These are phyloP conservation scores for Cheilosia soror DNA, from an alignment of 2,888 invertebrate genomes.

Conservation along the genomic window DNA sequence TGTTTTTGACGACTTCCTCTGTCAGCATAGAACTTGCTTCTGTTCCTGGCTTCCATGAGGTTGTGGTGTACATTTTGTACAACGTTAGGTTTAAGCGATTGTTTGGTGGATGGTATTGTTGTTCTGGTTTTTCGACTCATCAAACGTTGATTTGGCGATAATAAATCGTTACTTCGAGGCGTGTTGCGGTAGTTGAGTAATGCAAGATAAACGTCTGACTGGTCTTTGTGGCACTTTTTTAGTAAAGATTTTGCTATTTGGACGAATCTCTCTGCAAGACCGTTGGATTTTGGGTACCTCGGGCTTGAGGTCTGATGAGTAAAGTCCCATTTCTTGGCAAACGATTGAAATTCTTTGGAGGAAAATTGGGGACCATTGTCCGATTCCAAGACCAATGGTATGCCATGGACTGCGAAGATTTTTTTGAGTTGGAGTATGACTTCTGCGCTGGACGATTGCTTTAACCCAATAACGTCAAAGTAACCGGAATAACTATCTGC, in stretches of 20 bases:
- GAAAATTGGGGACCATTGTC: conserved; percentile 46
- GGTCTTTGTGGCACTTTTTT: conserved; percentile 36
- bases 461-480: conserved; percentile 32
- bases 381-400: conserved; percentile 34
- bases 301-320: conserved; percentile 54
- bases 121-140: conserved; percentile 62
- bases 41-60: conserved; percentile 11
- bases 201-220: conserved; percentile 36
- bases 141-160: conserved; percentile 46
- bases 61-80: conserved; percentile 36
- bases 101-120: conserved; percentile 44
- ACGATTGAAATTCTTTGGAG: conserved; percentile 34
- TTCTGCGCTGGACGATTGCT: conserved; percentile 25
- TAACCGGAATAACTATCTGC: conserved; percentile 43
- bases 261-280: conserved; percentile 36
- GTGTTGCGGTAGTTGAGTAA: conserved; percentile 40
- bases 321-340: conserved; percentile 42
- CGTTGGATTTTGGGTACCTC: conserved; percentile 50
- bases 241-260: conserved; percentile 42
- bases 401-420: conserved; percentile 23
- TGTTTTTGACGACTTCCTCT: conserved; percentile 40
- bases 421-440: conserved; percentile 45
- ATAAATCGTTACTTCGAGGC: conserved; percentile 37
- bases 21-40: conserved; percentile 41
- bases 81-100: conserved; percentile 73